Evolutionary conservation across 2,113 vertebrate genomes (phyloP).

Genomic region (Anoplopoma fimbria): DNA sequence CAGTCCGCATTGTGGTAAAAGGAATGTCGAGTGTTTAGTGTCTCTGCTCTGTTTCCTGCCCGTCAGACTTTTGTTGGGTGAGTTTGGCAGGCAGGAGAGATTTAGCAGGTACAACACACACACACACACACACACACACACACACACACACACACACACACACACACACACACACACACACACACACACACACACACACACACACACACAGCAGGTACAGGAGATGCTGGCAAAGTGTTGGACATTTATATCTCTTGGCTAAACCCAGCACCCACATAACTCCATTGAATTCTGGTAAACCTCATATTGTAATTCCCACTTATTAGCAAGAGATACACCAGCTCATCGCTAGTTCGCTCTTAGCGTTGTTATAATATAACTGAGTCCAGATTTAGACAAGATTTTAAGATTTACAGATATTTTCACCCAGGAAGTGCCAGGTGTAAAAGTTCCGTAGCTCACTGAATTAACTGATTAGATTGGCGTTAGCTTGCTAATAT

Average conservation of each 20-base stretch:
- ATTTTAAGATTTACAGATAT: no score
- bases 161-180: constrained; percentile 29
- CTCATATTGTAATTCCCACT: background rate
- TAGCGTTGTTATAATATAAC: no score
- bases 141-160: constrained; percentile 30
- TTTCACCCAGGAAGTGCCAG: no score
- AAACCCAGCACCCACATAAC: background rate
- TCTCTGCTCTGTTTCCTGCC: constrained; percentile 62
- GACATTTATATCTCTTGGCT: constrained; percentile 22
- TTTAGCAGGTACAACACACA: constrained; percentile 56
- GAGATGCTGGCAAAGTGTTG: background rate
- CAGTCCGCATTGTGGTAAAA: constrained; percentile 55
- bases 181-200: constrained; percentile 30
- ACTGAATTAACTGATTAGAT: no score
- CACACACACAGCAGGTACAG: constrained; percentile 20
- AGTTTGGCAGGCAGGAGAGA: constrained; percentile 59
- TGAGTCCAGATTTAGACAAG: no score
- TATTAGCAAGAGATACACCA: background rate
- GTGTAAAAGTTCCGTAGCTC: no score
- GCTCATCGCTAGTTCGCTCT: no score
- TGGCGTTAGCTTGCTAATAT: no score
- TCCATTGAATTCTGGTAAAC: background rate
- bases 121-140: constrained; percentile 32
- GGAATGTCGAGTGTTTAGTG: constrained; percentile 69
- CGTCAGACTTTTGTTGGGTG: constrained; percentile 46